phyloP scores from a whole-genome alignment of 1,140 invertebrate species.

The Cataglyphis hispanica region DNA sequence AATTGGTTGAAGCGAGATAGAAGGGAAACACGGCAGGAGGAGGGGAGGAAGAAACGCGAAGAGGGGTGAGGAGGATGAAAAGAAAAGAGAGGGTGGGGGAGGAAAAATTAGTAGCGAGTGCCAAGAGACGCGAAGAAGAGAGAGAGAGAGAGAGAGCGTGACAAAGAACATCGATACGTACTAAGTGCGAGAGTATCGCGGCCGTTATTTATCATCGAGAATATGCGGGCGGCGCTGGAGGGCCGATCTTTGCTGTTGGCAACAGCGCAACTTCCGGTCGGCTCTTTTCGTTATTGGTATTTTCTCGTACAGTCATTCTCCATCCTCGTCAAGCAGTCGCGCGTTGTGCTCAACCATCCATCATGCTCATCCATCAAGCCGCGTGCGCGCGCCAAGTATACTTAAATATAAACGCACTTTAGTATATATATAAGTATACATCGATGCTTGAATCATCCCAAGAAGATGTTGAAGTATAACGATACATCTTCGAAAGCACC shows the following conservation, averaged over 20 bases:
- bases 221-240: constrained; percentile 16
- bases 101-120: background rate
- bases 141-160: background rate
- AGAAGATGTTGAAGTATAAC: too few relatives aligned
- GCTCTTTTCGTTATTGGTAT: constrained; percentile 16
- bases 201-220: constrained; percentile 44
- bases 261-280: background rate
- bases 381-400: background rate
- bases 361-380: constrained; percentile 24
- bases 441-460: background rate
- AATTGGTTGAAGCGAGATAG: constrained; percentile 6
- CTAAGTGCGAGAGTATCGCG: constrained; percentile 5
- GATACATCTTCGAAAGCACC: background rate
- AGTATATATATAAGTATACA: background rate
- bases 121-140: background rate
- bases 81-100: too few relatives aligned
- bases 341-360: background rate
- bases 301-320: constrained; percentile 8
- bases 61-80: background rate
- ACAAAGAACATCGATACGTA: constrained; percentile 17
- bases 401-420: background rate
- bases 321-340: background rate
- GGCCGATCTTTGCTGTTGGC: constrained; percentile 44
- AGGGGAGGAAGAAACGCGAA: too few relatives aligned
- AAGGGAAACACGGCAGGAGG: background rate